These are phyloP conservation scores for Anisognathus igniventris DNA, from an alignment of 2,797 vertebrate genomes.

Conservation along the genomic window DNA sequence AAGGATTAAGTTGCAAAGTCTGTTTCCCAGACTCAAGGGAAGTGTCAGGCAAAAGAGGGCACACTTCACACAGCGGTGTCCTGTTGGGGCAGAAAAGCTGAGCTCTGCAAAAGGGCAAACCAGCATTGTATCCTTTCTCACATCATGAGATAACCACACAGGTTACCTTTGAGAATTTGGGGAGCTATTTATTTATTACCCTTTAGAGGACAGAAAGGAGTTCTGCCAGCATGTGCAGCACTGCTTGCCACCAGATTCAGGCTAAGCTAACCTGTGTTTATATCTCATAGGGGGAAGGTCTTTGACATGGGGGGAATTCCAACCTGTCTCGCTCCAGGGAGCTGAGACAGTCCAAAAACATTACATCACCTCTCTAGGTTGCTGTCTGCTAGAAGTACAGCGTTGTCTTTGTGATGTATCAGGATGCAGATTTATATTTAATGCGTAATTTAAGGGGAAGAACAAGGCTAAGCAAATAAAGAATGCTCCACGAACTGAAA, in stretches of 20 bases:
- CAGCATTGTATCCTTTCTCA: not conserved
- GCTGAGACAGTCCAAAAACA: slow-evolving; percentile 28
- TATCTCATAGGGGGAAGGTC: not conserved
- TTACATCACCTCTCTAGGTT: slow-evolving; percentile 3
- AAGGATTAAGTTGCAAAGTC: not conserved
- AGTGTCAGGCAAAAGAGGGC: not conserved
- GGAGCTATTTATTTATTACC: not conserved
- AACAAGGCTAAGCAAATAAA: slow-evolving; percentile 36
- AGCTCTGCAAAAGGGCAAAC: not conserved
- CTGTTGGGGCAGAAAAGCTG: not conserved
- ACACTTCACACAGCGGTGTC: not conserved
- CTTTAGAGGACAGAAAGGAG: not conserved
- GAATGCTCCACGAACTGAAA: not conserved
- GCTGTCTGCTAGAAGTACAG: not conserved
- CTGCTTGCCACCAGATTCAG: not conserved
- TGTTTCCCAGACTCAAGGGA: not conserved
- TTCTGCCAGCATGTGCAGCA: not conserved
- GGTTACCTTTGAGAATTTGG: not conserved
- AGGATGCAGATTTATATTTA: slow-evolving; percentile 19
- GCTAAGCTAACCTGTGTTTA: not conserved
- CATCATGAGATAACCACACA: not conserved
- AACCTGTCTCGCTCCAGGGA: not conserved
- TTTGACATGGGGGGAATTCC: not conserved
- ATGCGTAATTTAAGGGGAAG: not conserved
- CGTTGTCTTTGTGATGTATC: not conserved